Evolutionary conservation across 2,797 vertebrate species (phyloP).

Genomic region (Halcyon smyrnensis): DNA sequence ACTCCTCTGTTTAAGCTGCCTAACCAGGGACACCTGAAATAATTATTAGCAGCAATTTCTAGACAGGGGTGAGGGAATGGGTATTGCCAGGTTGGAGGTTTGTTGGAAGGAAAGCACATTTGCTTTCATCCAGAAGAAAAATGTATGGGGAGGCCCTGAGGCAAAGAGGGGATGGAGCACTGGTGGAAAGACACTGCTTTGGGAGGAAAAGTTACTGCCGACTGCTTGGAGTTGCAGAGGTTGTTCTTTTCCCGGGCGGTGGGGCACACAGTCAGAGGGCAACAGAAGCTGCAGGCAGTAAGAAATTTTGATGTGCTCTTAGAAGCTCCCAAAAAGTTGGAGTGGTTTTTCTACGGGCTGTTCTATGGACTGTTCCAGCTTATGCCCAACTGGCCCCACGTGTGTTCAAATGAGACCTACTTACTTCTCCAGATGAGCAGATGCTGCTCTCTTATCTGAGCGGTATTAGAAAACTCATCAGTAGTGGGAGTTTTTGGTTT

Average conservation of each 20-base stretch:
- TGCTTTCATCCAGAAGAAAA: neutral
- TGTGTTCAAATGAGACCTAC: neutral
- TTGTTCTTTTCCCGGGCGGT: neutral
- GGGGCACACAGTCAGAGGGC: neutral
- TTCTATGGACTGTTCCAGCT: neutral
- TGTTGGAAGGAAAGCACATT: neutral
- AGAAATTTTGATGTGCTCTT: neutral
- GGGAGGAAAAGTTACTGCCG: neutral
- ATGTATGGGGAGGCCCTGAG: neutral
- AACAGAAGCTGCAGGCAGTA: neutral
- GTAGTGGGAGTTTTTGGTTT: neutral
- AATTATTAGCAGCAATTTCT: neutral
- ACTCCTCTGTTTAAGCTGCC: neutral
- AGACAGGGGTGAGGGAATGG: neutral
- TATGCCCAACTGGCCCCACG: rapidly evolving
- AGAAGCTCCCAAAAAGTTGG: neutral
- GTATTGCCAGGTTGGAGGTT: neutral
- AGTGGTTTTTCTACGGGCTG: neutral
- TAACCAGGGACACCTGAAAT: neutral
- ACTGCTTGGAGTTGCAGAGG: neutral
- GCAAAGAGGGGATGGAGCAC: neutral
- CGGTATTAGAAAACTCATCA: neutral
- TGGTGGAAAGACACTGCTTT: neutral
- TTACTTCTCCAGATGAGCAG: neutral
- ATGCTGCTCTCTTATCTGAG: neutral